Base-by-base conservation (phyloP, 2,888 invertebrate genomes). In the Linnaemya tessellans region DNA sequence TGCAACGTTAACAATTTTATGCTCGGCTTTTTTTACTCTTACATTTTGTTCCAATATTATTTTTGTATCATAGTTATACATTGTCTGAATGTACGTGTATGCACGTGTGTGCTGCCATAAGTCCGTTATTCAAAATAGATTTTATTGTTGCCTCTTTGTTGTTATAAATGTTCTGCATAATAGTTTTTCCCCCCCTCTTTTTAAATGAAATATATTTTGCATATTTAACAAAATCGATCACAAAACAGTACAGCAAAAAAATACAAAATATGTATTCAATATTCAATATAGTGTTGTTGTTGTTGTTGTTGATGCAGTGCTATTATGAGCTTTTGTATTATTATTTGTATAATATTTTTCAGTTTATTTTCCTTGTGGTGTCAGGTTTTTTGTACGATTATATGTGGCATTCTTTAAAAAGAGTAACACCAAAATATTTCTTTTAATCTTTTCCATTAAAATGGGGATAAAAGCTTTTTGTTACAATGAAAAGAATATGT, bases 1-100 rank as follows among this genome's bases (percentile, higher is more conserved):
- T 74, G 80, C 80, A 67, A 81, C 68, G 81, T 81, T 81, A 68
- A 68, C 74, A 81, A 68, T 62, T 62, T 30, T 22, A 22, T 58
- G 25, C 74, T 51, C 1, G 11, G n/a, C 18, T 58, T 38, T 58
- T 25, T 25, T 74, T 30, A 30, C 30, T 30, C 2, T 70, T 46
- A 35, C 18, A 65, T 30, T 18, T n/a, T 35, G 20, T 5, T 10
- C 13, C 22, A 9, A 13, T 70, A 70, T 51, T 30, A 35, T 56
- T 71, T 70, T 64, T 46, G 5, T 20, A 15, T 8, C n/a, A 10
- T 43, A 15, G n/a, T 38, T 41, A 15, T 20, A 15, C 58, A 65
- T 49, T 18, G 22, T 46, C 35, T 65, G 18, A 9, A 8, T 22
- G 25, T 38, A 54, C 20, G 35, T 22, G 38, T 10, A 11, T 20